Conservation (phyloP, 2,888 invertebrate genomes). For the Conomelus anceps region DNA sequence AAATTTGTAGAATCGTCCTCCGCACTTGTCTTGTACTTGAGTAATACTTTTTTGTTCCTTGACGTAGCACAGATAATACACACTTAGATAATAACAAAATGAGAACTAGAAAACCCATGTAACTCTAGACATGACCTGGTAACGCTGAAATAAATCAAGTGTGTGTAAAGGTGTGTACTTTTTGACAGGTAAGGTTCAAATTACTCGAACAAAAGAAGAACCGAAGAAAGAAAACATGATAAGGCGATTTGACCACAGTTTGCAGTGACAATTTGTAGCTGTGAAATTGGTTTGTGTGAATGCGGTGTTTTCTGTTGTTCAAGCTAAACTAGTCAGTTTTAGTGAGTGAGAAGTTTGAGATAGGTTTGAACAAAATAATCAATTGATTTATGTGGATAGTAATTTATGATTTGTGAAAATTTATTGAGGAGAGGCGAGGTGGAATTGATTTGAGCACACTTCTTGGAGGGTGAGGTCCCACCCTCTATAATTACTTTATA, state of each 20-base stretch:
- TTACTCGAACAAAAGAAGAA: background rate
- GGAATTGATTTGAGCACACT: too few species aligned
- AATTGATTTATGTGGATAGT: too few species aligned
- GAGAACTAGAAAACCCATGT: background rate
- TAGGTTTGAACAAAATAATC: too few species aligned
- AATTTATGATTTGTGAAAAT: too few species aligned
- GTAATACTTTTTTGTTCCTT: background rate
- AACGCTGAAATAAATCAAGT: background rate
- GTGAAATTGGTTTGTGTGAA: background rate
- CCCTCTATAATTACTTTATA: too few species aligned
- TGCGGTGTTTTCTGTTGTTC: background rate
- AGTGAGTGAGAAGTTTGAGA: too few species aligned
- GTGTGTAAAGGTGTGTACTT: background rate
- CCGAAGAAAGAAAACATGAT: background rate
- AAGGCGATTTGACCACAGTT: background rate
- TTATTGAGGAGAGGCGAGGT: too few species aligned
- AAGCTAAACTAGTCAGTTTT: background rate
- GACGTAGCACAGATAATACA: background rate
- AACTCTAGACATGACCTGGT: background rate
- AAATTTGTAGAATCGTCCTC: too few species aligned
- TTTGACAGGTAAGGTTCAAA: background rate
- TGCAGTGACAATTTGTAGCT: background rate
- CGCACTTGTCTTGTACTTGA: background rate
- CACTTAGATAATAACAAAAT: background rate
- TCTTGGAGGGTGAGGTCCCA: too few species aligned